These are phyloP conservation scores for Bergia puertoricense DNA, from an alignment of 92 coral and sea anemone species.

Conservation along the genomic window DNA sequence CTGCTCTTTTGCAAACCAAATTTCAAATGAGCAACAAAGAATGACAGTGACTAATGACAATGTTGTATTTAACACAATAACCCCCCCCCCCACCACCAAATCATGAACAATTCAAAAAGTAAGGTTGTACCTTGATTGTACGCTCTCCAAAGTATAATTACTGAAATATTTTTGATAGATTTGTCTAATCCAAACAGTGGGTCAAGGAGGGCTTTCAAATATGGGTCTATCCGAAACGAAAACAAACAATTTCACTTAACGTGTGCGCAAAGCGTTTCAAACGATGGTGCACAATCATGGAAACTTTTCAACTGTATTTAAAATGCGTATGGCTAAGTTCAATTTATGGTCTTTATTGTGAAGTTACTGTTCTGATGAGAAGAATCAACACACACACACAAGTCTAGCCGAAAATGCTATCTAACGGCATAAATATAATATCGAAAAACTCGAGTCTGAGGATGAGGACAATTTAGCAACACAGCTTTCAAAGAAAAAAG, in stretches of 20 bases:
- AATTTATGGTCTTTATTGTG: background rate
- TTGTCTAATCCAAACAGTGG: background rate
- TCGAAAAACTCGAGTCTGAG: background rate
- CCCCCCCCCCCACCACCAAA: no score
- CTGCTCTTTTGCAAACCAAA: no score
- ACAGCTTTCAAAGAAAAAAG: background rate
- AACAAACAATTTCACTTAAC: background rate
- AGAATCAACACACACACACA: background rate
- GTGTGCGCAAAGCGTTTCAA: background rate
- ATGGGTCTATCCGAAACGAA: background rate
- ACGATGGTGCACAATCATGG: background rate
- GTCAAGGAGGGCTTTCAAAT: conserved; percentile 7
- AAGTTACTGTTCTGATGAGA: background rate
- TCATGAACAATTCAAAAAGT: no score
- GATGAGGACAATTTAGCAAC: background rate
- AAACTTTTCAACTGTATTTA: no score
- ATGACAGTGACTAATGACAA: no score
- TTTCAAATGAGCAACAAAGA: no score
- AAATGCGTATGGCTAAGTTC: background rate
- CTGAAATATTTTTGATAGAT: background rate
- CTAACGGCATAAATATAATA: no score
- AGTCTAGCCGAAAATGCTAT: background rate
- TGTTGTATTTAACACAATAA: no score
- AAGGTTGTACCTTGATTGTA: background rate
- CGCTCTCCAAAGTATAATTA: background rate